These are phyloP conservation scores for Thalassophryne amazonica DNA, from an alignment of 2,797 vertebrate species.

Conservation along the genomic window DNA sequence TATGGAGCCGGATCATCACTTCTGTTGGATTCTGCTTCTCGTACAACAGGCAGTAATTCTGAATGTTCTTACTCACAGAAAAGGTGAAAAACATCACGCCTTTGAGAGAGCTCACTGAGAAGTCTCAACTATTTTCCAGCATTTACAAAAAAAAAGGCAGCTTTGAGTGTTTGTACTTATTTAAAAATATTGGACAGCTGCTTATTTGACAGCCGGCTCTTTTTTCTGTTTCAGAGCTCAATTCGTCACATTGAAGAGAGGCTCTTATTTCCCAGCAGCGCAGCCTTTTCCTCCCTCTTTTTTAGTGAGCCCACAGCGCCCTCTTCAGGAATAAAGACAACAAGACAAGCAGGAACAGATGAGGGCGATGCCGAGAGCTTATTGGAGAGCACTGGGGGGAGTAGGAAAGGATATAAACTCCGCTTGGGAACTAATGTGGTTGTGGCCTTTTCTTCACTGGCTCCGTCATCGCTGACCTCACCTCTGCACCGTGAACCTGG, in stretches of 20 bases:
- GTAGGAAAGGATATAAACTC: slow-evolving; percentile 7
- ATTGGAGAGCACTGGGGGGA: not conserved
- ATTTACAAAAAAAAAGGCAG: too few relatives aligned
- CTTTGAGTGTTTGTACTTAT: too few relatives aligned
- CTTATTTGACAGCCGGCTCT: not conserved
- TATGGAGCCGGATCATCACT: too few relatives aligned
- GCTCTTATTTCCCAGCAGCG: rapidly evolving
- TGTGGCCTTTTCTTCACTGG: slow-evolving; percentile 8
- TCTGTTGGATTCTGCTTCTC: too few relatives aligned
- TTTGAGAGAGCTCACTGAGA: too few relatives aligned
- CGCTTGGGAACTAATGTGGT: not conserved
- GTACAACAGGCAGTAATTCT: too few relatives aligned
- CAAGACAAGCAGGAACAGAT: not conserved
- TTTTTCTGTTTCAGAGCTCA: slow-evolving; percentile 16
- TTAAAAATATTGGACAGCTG: too few relatives aligned
- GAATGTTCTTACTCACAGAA: too few relatives aligned
- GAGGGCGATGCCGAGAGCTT: slow-evolving; percentile 1
- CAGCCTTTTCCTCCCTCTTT: not conserved
- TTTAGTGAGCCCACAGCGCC: not conserved
- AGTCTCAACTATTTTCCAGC: too few relatives aligned
- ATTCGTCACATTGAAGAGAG: slow-evolving; percentile 11
- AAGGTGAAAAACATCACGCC: too few relatives aligned
- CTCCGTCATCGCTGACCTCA: not conserved
- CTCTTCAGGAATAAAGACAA: slow-evolving; percentile 10
- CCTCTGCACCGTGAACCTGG: not conserved